Percentiles rank a stretch among this genome's conserved stretches.
Conservation (phyloP, 2,797 vertebrate genomes). For the Phaenicophaeus curvirostris region DNA sequence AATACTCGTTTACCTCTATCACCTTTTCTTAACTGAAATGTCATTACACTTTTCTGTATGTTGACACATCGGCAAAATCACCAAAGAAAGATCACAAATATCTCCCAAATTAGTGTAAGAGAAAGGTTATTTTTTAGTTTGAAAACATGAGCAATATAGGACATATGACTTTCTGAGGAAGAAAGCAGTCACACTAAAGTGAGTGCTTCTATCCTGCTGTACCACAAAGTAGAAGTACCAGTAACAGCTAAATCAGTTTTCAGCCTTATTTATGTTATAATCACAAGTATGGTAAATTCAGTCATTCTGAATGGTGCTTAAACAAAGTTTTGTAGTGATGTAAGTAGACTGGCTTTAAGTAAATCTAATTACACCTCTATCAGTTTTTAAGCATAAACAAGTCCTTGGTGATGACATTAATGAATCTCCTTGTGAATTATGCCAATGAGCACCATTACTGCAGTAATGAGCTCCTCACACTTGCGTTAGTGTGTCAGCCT, state of each 20-base stretch:
- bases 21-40: neutral
- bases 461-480: slow-evolving; percentile 7
- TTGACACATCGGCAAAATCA: neutral
- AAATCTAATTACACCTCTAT: neutral
- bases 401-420: neutral
- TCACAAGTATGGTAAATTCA: neutral
- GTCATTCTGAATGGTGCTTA: neutral
- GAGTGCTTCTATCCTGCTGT: neutral
- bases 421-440: neutral
- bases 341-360: neutral
- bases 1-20: neutral
- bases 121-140: neutral
- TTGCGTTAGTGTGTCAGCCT: slow-evolving; percentile 31
- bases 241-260: neutral
- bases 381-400: neutral
- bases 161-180: neutral
- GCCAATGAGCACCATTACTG: neutral
- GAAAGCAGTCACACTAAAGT: neutral
- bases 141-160: neutral
- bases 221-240: neutral
- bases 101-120: neutral
- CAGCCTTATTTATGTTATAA: neutral
- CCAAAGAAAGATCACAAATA: neutral
- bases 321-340: neutral
- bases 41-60: neutral